A percentile compares a stretch with the other conserved stretches of the same genome.
Evolutionary conservation across 2,888 invertebrate species (phyloP).

Genomic region (Drosophila lutescens): DNA sequence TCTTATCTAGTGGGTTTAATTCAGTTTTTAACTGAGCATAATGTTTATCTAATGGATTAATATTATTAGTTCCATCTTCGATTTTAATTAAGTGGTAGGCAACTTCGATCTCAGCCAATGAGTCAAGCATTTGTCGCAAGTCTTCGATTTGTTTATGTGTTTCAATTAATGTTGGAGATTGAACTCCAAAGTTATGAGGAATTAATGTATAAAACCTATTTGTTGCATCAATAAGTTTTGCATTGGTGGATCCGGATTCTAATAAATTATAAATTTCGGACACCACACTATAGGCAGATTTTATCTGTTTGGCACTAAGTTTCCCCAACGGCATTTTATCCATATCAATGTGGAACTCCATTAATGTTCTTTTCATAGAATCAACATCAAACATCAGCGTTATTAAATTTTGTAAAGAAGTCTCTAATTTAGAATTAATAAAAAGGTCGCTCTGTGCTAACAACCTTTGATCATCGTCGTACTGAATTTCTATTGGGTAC

Average conservation of each 20-base stretch:
- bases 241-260: conserved; percentile 84
- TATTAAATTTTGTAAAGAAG: conserved; percentile 92
- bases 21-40: conserved; percentile 94
- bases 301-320: conserved; percentile 94
- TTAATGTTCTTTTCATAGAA: conserved; percentile 95
- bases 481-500: conserved; percentile 94
- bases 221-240: conserved; percentile 91
- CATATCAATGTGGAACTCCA: conserved; percentile 97
- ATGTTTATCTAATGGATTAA: conserved; percentile 91
- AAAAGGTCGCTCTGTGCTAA: conserved; percentile 57
- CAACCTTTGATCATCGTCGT: conserved; percentile 86
- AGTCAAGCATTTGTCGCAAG: conserved; percentile 94
- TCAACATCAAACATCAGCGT: conserved; percentile 95
- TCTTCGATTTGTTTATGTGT: conserved; percentile 89
- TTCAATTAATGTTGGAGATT: conserved; percentile 92
- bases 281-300: conserved; percentile 92
- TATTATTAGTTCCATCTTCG: conserved; percentile 82
- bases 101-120: conserved; percentile 96
- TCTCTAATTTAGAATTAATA: conserved; percentile 88
- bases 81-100: conserved; percentile 94
- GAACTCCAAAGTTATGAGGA: conserved; percentile 96
- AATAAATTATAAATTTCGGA: conserved; percentile 88
- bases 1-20: conserved; percentile 89
- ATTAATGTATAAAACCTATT: conserved; percentile 98
- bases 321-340: conserved; percentile 99